Evolutionary conservation across 53 echinoderm and acorn worm genomes (phyloP), one percentile per base, ranked within the genome.

Genomic region (Stichopus horrens): DNA sequence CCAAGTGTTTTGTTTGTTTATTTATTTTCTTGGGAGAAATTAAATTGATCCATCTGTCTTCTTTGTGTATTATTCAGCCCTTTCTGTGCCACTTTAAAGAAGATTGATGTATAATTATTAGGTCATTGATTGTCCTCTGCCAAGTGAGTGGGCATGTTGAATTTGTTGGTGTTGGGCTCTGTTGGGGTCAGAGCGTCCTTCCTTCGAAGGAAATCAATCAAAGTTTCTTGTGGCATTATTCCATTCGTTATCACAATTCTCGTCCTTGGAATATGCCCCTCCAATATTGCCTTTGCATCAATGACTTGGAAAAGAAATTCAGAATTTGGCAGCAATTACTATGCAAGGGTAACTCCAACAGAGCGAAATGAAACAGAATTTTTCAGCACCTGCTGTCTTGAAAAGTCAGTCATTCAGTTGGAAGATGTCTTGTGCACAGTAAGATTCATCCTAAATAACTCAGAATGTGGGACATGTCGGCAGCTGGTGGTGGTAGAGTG

Each of bases 251-350:
- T 63, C 10, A 16, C 7, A 13, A 13, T 63, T 63, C 10, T 63
- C 63, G 10, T 63, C 16, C 63, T 63, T 9, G 9, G 63, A 63
- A 37, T 10, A 63, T 63, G 63, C 4, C 63, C 63, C 16, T 13
- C 16, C 63, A 8, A 63, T 63, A 63, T 63, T 16, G 63, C 63
- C 63, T 63, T 5, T 16, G 63, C 63, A 63, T 63, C 63, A 5
- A 16, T 63, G 16, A 63, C 63, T 10, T 63, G 63, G 63, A 63
- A 63, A 63, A 63, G 5, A 63, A 63, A 63, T 63, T 63, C 63
- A 63, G 53, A 79, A 55, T 53, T 18, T 79, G 79, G 52, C 55
- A 52, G 55, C 79, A 55, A 79, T 79, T 79, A 79, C 55, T 53
- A 79, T 53, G 79, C 79, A 79, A 52, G 79, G 54, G 55, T 79